Evolutionary conservation across 1,140 invertebrate genomes (phyloP), one percentile per base, ranked within the genome.

Genomic region (Calosoma granatense): DNA sequence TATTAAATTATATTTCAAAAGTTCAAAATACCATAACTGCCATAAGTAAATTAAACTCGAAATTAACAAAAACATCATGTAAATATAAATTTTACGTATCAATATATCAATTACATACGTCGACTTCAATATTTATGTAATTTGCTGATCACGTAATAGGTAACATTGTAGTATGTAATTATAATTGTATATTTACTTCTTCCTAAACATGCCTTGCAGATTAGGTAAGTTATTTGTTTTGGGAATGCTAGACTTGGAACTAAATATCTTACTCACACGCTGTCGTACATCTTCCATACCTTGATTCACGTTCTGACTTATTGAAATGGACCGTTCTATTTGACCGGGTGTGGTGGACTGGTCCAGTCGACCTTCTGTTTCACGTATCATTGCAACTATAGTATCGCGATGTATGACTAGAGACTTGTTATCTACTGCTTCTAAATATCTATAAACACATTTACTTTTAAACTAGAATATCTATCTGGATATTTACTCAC

Each of bases 201-300:
- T 70, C 54, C 65, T 68, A 64, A 70, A 70, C 22, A 70, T 65
- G 22, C 63, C 61, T 61, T 65, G 67, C 53, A 69, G 58, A 61
- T 63, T 67, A 6, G 65, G 60, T 53, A 65, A 57, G 52, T 60
- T 63, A 54, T 62, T 65, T 36, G 60, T 54, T 53, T 63, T 63
- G 17, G 59, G 21, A 47, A 61, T 63, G 14, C 47, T 55, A 17
- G 76, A 67, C 54, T 76, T 78, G 12, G 75, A 70, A 26, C 76
- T 76, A 61, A 83, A 82, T 56, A 82, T 81, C 60, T 81, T 82
- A 20, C 76, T 79, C 60, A 83, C 71, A 62, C 76, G 72, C 56
- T 81, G 77, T 20, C 75, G 72, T 75, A 83, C 78, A 23, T 83
- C 81, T 64, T 83, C 81, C 36, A 82, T 77, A 12, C 78, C 76